Evolutionary conservation across 2,797 vertebrate species (phyloP), one percentile per base, ranked within the genome.

Genomic region (Amblyraja radiata): DNA sequence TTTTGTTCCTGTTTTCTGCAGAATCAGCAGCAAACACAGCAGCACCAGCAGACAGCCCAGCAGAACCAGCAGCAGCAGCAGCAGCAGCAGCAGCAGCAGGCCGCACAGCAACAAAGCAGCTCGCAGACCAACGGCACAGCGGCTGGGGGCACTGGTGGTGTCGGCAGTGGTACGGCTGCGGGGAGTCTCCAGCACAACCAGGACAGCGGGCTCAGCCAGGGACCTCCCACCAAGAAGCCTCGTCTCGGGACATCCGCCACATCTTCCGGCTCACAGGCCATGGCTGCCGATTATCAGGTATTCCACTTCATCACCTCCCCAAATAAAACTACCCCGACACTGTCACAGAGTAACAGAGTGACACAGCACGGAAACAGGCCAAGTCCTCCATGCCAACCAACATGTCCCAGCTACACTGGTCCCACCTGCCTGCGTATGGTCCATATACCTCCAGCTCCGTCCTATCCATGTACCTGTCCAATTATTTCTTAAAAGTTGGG

Each of bases 211-310:
- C 98, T 99, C 95, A 98, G 96, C 94, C 98, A 98, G 96, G 98
- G 97, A 93, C 98, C 98, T 94, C 97, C 98, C 0, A 99, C 97
- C 96, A 99, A 99, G 96, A 99, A 99, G 95, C 97, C 98, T 93
- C 98, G 99, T 92, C 96, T 99, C 0, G 98, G 97, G 94, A 97
- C 98, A 95, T 97, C 98, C 32, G 97, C 97, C 93, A 91, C 97
- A 94, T 97, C 97, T 96, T 98, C 98, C 77, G 98, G 98, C 94
- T 97, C 97, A 79, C 97, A 98, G 83, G 97, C 98, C 93, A 96
- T 98, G 94, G 97, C 98, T 94, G 97, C 98, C 21, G 98, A 99
- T 94, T 99, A 99, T 97, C 99, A 99, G 98, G 99, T 99, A 23
- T 93, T 93, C 3, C 39, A 25, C 1, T 6, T 76, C 28, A 6